Conservation (phyloP, 2,113 vertebrate species). For the Vulpes lagopus region DNA sequence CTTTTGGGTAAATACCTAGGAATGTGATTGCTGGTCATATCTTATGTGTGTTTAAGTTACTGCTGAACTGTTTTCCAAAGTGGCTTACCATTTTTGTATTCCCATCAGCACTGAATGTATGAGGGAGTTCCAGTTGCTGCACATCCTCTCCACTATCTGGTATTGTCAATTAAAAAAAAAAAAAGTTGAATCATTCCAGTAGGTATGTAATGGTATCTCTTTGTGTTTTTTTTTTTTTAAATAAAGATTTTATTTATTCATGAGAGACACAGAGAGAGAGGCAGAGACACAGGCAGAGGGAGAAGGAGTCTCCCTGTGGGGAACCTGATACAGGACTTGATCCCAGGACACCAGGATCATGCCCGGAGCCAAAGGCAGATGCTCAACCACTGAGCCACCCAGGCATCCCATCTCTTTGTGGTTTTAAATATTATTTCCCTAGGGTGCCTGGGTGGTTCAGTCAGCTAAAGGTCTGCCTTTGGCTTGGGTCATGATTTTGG, state of each 20-base stretch:
- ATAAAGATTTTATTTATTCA: no score
- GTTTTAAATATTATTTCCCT: background rate
- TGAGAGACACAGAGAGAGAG: no score
- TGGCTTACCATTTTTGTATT: constrained; percentile 15
- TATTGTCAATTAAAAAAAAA: background rate
- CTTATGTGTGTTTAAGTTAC: background rate
- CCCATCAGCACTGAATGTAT: background rate
- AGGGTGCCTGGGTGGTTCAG: no score
- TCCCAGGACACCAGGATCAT: no score
- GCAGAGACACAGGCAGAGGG: no score
- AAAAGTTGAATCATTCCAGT: background rate
- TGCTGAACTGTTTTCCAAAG: background rate
- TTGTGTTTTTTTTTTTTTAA: background rate
- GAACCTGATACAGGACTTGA: no score
- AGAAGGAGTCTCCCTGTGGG: no score
- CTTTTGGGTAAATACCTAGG: background rate
- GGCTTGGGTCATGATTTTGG: no score
- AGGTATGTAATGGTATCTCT: background rate
- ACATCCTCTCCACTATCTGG: background rate
- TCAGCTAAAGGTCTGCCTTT: no score
- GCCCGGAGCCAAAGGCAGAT: no score
- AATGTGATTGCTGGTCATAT: background rate
- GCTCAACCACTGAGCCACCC: no score
- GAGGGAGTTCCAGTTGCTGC: background rate
- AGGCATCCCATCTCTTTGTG: background rate